Conservation (phyloP, 2,113 vertebrate genomes). For the Montifringilla adamsi region DNA sequence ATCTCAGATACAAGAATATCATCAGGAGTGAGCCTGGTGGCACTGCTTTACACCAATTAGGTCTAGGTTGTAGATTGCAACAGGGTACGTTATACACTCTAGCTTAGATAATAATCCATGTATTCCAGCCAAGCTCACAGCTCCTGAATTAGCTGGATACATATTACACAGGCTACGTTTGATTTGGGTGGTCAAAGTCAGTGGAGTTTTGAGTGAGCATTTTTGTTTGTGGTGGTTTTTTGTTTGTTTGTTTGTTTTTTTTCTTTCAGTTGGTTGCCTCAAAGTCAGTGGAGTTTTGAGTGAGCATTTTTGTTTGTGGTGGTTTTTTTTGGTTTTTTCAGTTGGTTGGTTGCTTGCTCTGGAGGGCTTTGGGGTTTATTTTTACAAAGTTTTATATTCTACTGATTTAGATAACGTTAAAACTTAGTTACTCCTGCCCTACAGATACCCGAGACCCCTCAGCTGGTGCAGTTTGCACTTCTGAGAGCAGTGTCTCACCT, state of each 20-base stretch:
- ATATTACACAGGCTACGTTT: neutral
- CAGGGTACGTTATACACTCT: rapidly evolving
- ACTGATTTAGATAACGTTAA: neutral
- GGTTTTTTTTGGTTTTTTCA: neutral
- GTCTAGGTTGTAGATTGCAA: neutral
- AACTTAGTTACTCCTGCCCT: neutral
- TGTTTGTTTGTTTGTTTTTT: too few species aligned
- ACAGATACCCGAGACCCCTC: neutral
- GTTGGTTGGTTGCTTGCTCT: neutral
- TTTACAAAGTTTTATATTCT: neutral
- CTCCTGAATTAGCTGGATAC: neutral
- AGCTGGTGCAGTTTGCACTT: neutral
- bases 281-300: neutral
- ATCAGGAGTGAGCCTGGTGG: neutral
- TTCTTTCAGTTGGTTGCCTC: neutral
- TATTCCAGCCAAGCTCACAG: neutral
- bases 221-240: neutral
- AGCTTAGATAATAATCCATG: neutral
- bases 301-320: rapidly evolving
- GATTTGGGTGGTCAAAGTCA: neutral
- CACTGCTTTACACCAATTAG: neutral
- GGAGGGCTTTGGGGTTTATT: neutral
- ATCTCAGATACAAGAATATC: neutral
- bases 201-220: rapidly evolving
- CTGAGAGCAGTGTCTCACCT: rapidly evolving